Percentiles rank a stretch among this genome's conserved stretches.
Conservation (phyloP, 2,888 invertebrate species). For the Drosophila flavopinicola region DNA sequence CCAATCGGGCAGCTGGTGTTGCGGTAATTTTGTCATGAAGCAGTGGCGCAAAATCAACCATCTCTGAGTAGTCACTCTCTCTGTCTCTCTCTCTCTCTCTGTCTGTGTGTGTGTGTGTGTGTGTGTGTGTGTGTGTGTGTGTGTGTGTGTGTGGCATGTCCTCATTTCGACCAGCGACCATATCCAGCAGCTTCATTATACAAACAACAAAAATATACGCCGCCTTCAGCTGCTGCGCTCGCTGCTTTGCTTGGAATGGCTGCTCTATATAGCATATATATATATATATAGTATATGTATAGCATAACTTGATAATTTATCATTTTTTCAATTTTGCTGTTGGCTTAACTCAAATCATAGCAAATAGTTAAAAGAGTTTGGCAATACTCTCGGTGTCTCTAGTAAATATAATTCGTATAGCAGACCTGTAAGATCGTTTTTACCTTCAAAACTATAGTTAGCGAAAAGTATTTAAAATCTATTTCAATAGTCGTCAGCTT, state of each 20-base stretch:
- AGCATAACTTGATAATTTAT: slow-evolving; percentile 37
- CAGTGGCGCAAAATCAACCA: slow-evolving; percentile 91
- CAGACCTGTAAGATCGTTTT: slow-evolving; percentile 33
- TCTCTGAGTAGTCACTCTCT: slow-evolving; percentile 85
- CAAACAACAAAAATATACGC: no score
- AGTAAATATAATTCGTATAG: slow-evolving; percentile 19
- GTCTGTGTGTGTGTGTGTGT: background rate
- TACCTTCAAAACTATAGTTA: background rate
- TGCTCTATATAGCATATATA: slow-evolving; percentile 20
- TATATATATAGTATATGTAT: no score
- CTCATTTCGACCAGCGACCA: slow-evolving; percentile 40
- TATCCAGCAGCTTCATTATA: slow-evolving; percentile 5
- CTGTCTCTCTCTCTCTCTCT: slow-evolving; percentile 1
- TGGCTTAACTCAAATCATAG: slow-evolving; percentile 39
- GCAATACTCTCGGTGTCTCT: slow-evolving; percentile 32
- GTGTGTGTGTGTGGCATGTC: slow-evolving; percentile 31
- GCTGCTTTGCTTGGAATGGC: slow-evolving; percentile 67
- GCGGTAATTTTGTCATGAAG: slow-evolving; percentile 90
- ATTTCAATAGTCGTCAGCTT: no score
- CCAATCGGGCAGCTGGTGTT: slow-evolving; percentile 88
- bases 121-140: background rate
- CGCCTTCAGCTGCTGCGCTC: slow-evolving; percentile 48
- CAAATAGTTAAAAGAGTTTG: slow-evolving; percentile 29
- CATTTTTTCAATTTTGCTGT: slow-evolving; percentile 43
- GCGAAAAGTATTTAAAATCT: background rate